Conservation (phyloP, 2,797 vertebrate genomes). For the Enteromius fasciolatus region DNA sequence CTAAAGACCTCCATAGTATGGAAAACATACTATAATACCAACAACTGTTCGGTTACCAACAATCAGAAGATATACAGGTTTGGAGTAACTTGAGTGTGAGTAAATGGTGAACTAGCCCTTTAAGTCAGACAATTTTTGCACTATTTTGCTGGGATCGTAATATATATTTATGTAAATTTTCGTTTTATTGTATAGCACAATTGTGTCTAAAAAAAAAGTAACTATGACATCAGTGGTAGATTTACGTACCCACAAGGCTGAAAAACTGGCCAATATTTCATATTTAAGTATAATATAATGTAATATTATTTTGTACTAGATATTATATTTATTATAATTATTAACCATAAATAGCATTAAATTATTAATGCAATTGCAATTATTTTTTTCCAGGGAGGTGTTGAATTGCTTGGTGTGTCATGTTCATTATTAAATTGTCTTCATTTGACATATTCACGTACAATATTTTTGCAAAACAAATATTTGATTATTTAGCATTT, state of each 20-base stretch:
- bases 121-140: neutral
- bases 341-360: neutral
- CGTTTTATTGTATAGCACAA: neutral
- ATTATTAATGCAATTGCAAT: neutral
- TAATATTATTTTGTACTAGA: neutral
- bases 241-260: neutral
- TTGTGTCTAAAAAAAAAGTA: slow-evolving; percentile 9
- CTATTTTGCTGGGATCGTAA: neutral
- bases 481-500: neutral
- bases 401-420: neutral
- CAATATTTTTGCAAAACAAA: neutral
- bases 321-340: neutral
- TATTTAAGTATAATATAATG: neutral
- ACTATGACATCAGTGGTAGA: neutral
- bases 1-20: neutral
- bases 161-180: neutral
- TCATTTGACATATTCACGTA: neutral
- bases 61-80: neutral
- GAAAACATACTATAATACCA: neutral
- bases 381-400: neutral
- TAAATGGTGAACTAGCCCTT: neutral
- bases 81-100: neutral
- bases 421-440: neutral
- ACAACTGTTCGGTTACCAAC: neutral
- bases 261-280: neutral